Conservation (phyloP, 2,888 invertebrate species). For the Charanyca ferruginea region DNA sequence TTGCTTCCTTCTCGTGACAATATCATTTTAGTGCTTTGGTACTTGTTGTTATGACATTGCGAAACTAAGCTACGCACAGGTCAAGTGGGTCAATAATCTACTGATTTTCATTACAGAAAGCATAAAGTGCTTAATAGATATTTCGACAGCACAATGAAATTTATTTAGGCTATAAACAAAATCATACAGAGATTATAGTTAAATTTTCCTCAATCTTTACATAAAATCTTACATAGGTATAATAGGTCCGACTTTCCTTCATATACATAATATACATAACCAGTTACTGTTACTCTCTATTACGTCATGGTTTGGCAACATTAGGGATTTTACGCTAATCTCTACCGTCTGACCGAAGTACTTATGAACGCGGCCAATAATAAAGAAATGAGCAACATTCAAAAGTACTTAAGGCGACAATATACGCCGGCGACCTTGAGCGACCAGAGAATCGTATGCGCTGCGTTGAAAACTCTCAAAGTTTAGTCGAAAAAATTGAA, state of each 20-base stretch:
- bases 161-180: background rate
- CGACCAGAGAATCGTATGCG: too few species aligned
- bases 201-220: conserved; percentile 22
- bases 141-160: background rate
- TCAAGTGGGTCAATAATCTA: background rate
- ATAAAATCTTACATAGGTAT: background rate
- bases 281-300: conserved; percentile 30
- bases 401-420: too few species aligned
- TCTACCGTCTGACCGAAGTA: conserved; percentile 7
- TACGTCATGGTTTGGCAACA: conserved; percentile 23
- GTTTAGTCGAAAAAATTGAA: too few species aligned
- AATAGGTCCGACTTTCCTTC: conserved; percentile 16
- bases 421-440: too few species aligned
- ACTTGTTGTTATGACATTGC: background rate
- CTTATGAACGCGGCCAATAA: background rate
- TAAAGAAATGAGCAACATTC: background rate
- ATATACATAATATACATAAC: conserved; percentile 21
- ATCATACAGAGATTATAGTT: background rate
- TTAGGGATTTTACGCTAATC: conserved; percentile 12
- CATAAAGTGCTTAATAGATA: background rate
- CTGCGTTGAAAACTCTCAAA: too few species aligned
- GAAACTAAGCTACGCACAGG: background rate
- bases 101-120: background rate
- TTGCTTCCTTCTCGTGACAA: conserved; percentile 55
- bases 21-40: conserved; percentile 2